These are phyloP conservation scores for Cynoglossus semilaevis DNA, from an alignment of 2,113 vertebrate species.

Conservation along the genomic window DNA sequence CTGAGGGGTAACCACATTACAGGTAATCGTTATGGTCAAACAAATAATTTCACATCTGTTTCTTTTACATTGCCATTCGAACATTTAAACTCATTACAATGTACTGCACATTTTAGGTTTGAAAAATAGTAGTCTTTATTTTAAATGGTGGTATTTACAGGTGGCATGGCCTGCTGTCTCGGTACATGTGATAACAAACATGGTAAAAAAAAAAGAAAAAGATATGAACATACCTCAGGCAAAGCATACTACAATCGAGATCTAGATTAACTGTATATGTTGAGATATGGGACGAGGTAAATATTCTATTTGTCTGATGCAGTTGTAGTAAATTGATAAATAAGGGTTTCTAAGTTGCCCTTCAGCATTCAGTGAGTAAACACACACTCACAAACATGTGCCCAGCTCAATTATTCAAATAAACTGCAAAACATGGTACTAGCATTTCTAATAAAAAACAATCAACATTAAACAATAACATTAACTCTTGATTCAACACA, in stretches of 20 bases:
- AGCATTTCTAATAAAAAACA: conserved; percentile 35
- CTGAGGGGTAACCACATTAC: no score
- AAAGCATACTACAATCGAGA: conserved; percentile 44
- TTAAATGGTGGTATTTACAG: conserved; percentile 73
- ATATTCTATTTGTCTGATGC: conserved; percentile 26
- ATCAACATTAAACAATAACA: conserved; percentile 39
- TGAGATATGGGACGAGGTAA: conserved; percentile 34
- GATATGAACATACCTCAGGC: conserved; percentile 52
- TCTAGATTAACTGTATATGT: conserved; percentile 33
- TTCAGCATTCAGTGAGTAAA: conserved; percentile 72
- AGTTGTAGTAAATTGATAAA: conserved; percentile 34
- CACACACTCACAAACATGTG: conserved; percentile 61
- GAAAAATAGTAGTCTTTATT: conserved; percentile 80
- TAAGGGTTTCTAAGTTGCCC: conserved; percentile 47
- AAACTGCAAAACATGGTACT: conserved; percentile 33
- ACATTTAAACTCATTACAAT: neutral
- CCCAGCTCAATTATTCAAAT: conserved; percentile 36
- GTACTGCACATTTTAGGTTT: conserved; percentile 32
- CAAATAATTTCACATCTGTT: no score
- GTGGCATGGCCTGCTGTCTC: conserved; percentile 50
- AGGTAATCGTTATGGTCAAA: no score
- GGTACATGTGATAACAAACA: conserved; percentile 50
- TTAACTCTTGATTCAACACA: conserved; percentile 40
- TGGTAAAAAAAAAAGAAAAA: conserved; percentile 31
- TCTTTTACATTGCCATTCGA: no score